Conservation (phyloP, 2,888 invertebrate species). For the Allophyes oxyacanthae region DNA sequence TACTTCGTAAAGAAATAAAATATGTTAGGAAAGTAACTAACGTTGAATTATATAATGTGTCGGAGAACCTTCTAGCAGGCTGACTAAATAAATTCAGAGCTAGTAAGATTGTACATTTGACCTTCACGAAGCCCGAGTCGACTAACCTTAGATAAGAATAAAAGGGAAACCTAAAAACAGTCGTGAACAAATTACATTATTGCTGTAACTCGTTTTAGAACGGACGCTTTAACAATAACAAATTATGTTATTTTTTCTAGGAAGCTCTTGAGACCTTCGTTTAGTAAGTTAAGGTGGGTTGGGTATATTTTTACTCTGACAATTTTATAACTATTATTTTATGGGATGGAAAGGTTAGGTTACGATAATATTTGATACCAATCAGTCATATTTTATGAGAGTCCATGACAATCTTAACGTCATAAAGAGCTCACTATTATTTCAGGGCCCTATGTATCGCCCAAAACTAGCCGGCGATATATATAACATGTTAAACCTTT, state of each 20-base stretch:
- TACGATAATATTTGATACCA: too few relatives aligned
- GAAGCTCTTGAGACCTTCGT: not conserved
- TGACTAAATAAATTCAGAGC: constrained; percentile 27
- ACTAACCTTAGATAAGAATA: constrained; percentile 16
- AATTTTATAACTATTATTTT: too few relatives aligned
- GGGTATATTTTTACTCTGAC: not conserved
- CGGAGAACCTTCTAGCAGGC: constrained; percentile 5
- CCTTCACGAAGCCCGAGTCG: constrained; percentile 24
- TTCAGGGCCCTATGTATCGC: too few relatives aligned
- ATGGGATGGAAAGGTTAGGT: too few relatives aligned
- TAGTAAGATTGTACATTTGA: constrained; percentile 27
- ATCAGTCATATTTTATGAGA: too few relatives aligned
- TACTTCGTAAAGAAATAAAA: too few relatives aligned
- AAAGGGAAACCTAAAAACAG: constrained; percentile 15
- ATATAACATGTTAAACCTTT: too few relatives aligned
- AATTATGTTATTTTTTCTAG: constrained; percentile 4
- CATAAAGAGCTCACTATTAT: too few relatives aligned
- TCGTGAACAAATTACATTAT: constrained; percentile 19
- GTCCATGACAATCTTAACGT: too few relatives aligned
- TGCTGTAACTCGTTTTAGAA: constrained; percentile 15
- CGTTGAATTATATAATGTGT: constrained; percentile 7
- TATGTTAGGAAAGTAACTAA: not conserved
- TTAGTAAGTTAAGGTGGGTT: not conserved
- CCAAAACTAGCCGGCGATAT: too few relatives aligned
- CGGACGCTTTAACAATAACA: constrained; percentile 4